Conservation (phyloP, 2,888 invertebrate species). For the Aproaerema taeniolella region DNA sequence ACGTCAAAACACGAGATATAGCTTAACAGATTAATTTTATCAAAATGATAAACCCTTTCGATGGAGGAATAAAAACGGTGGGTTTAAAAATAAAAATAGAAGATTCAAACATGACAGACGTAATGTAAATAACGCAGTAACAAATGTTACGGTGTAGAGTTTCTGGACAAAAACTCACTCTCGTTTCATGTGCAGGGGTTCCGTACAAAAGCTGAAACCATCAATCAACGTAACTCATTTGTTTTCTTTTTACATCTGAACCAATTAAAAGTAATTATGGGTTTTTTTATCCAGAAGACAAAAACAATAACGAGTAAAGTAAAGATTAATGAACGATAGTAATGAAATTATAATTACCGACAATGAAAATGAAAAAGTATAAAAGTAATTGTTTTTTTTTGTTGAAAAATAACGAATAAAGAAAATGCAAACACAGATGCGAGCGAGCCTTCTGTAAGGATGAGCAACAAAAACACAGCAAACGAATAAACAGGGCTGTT, state of each 20-base stretch:
- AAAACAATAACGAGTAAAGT: background rate
- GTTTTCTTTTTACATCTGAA: slow-evolving; percentile 4
- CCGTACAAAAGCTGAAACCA: slow-evolving; percentile 10
- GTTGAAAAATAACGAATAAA: background rate
- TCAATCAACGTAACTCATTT: slow-evolving; percentile 12
- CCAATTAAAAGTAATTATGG: slow-evolving; percentile 7
- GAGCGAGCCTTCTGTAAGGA: background rate
- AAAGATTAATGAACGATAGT: background rate
- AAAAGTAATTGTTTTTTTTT: background rate
- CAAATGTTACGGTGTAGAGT: slow-evolving; percentile 24
- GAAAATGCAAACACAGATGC: background rate
- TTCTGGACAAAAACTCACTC: slow-evolving; percentile 15
- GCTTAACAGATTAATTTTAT: background rate
- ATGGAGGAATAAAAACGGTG: background rate
- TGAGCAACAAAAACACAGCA: background rate
- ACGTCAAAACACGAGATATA: slow-evolving; percentile 9
- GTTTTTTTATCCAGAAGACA: background rate
- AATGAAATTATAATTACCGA: too few relatives aligned
- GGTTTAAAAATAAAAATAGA: background rate
- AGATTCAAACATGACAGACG: slow-evolving; percentile 4
- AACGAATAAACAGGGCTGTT: background rate
- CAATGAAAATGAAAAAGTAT: too few relatives aligned
- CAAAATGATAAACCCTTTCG: slow-evolving; percentile 1
- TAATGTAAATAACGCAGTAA: slow-evolving; percentile 21
- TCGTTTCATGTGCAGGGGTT: slow-evolving; percentile 8